Conservation (phyloP, 2,888 invertebrate species). For the Himalopsyche anomala region DNA sequence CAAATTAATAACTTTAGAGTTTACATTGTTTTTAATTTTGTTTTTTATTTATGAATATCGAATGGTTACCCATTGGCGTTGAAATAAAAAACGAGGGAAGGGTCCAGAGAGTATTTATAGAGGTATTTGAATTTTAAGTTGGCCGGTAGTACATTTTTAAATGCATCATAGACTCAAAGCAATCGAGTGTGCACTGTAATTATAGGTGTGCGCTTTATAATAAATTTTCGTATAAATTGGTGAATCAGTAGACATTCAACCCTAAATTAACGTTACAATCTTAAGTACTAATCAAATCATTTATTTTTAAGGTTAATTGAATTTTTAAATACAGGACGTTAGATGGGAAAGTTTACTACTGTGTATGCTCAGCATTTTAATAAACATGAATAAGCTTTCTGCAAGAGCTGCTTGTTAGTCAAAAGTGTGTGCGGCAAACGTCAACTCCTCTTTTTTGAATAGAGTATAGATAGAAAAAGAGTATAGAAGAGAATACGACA, state of each 20-base stretch:
- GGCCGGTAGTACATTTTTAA: not conserved
- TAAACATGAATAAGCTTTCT: too few species aligned
- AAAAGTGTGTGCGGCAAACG: too few species aligned
- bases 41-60: not conserved
- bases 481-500: too few species aligned
- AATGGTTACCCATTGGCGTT: not conserved
- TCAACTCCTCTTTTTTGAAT: too few species aligned
- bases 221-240: constrained; percentile 34
- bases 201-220: constrained; percentile 4
- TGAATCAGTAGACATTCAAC: constrained; percentile 10
- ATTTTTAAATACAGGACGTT: too few species aligned
- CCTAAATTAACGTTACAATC: not conserved
- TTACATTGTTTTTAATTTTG: too few species aligned
- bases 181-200: not conserved
- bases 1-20: too few species aligned
- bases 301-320: too few species aligned
- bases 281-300: not conserved
- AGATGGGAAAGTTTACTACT: too few species aligned
- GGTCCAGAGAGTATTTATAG: not conserved
- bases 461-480: too few species aligned
- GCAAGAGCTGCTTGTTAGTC: too few species aligned
- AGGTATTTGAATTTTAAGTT: not conserved
- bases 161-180: not conserved
- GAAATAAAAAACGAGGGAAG: not conserved
- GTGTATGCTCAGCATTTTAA: too few species aligned